phyloP scores from a whole-genome alignment of 2,888 invertebrate species.

The Ceramica pisi region DNA sequence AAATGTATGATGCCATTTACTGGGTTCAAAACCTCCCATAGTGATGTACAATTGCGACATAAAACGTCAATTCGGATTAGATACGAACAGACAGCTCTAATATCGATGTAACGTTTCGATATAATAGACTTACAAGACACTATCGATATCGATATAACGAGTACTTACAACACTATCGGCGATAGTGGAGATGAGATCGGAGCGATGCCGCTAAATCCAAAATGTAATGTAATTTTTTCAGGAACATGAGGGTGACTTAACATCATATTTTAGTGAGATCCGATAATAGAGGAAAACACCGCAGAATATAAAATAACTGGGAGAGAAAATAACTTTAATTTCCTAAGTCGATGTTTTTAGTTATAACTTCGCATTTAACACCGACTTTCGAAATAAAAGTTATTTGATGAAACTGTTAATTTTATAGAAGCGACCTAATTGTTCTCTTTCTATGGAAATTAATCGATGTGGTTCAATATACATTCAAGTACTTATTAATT shows the following conservation, averaged over 20 bases:
- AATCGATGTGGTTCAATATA: neutral
- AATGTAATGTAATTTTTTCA: constrained; percentile 10
- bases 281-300: constrained; percentile 1
- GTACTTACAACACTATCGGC: constrained; percentile 34
- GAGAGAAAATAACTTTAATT: no score
- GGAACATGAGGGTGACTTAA: constrained; percentile 15
- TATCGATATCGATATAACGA: constrained; percentile 43
- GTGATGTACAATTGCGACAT: constrained; percentile 13
- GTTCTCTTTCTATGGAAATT: constrained; percentile 9
- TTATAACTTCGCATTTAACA: no score
- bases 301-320: no score
- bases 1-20: constrained; percentile 5
- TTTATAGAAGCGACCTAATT: neutral
- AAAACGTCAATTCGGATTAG: constrained; percentile 52
- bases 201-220: neutral
- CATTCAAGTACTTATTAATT: neutral
- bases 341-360: no score
- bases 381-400: no score
- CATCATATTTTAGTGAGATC: constrained; percentile 32
- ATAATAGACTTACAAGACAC: constrained; percentile 43
- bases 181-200: constrained; percentile 15
- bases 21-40: constrained; percentile 1
- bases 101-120: constrained; percentile 54
- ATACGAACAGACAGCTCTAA: constrained; percentile 46
- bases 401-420: no score